phyloP scores from a whole-genome alignment of 2,797 vertebrate species.

The Valencia hispanica region DNA sequence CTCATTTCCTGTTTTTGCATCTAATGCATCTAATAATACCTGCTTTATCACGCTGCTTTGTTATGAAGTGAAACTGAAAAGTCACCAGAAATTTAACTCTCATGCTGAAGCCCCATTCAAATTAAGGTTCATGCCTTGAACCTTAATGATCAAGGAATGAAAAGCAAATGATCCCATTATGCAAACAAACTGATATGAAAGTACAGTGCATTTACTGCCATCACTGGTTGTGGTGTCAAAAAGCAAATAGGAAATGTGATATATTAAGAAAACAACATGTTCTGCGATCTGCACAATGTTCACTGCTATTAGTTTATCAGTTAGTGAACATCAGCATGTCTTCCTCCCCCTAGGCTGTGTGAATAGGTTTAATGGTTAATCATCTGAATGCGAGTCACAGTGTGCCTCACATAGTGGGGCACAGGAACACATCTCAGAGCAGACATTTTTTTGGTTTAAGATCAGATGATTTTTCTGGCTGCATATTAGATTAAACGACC shows the following conservation, averaged over 20 bases:
- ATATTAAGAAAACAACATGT: slow-evolving; percentile 6
- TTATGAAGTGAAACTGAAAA: slow-evolving; percentile 4
- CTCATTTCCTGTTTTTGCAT: slow-evolving; percentile 35
- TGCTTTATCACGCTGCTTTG: slow-evolving; percentile 25
- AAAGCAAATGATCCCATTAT: slow-evolving; percentile 7
- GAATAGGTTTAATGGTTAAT: slow-evolving; percentile 44
- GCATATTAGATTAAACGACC: slow-evolving; percentile 47
- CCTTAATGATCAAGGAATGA: too few relatives aligned
- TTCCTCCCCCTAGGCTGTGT: slow-evolving; percentile 29
- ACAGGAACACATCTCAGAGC: slow-evolving; percentile 44
- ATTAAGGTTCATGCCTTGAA: slow-evolving; percentile 33
- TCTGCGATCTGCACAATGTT: slow-evolving; percentile 20
- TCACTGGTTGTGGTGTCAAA: slow-evolving; percentile 1
- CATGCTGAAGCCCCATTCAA: slow-evolving; percentile 38
- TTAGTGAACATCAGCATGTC: slow-evolving; percentile 27
- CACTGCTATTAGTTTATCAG: slow-evolving; percentile 32
- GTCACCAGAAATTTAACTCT: slow-evolving; percentile 34
- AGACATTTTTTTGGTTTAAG: slow-evolving; percentile 44
- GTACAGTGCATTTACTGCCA: slow-evolving; percentile 21
- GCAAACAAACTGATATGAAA: slow-evolving; percentile 26
- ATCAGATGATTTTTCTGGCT: slow-evolving; percentile 55
- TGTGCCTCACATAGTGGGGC: slow-evolving; percentile 23
- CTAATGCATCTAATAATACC: slow-evolving; percentile 15
- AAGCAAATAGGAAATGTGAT: slow-evolving; percentile 26
- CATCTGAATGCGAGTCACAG: slow-evolving; percentile 62